Evolutionary conservation across 1,140 invertebrate genomes (phyloP).

Genomic region (Homalodisca vitripennis): DNA sequence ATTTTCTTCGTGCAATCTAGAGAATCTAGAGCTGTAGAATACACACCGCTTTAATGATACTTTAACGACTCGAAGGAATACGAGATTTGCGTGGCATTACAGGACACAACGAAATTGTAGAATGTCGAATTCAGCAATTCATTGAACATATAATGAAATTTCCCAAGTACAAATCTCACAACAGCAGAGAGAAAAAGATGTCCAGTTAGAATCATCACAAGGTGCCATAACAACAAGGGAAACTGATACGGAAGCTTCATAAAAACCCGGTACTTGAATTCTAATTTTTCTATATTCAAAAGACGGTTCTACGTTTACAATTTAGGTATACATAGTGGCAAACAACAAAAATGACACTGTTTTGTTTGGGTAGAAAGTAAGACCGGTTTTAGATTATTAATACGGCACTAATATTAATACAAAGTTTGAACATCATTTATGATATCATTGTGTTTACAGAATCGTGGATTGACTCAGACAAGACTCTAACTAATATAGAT

Average conservation of each 20-base stretch:
- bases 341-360: constrained; percentile 38
- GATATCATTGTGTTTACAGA: no score
- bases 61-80: neutral
- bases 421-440: no score
- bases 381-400: no score
- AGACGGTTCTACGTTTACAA: constrained; percentile 1
- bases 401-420: no score
- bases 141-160: neutral
- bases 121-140: neutral
- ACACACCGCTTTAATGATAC: neutral
- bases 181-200: neutral
- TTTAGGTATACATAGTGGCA: constrained; percentile 15
- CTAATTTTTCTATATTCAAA: neutral
- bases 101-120: neutral
- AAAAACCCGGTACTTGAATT: no score
- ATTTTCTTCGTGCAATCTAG: neutral
- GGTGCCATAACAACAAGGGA: no score
- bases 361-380: constrained; percentile 46
- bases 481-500: no score
- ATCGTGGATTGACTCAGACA: no score
- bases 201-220: no score
- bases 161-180: neutral
- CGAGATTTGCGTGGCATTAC: neutral
- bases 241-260: neutral
- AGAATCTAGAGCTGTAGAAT: no score